Evolutionary conservation across 1,140 invertebrate species (phyloP).

Genomic region (Lysiphlebus fabarum): DNA sequence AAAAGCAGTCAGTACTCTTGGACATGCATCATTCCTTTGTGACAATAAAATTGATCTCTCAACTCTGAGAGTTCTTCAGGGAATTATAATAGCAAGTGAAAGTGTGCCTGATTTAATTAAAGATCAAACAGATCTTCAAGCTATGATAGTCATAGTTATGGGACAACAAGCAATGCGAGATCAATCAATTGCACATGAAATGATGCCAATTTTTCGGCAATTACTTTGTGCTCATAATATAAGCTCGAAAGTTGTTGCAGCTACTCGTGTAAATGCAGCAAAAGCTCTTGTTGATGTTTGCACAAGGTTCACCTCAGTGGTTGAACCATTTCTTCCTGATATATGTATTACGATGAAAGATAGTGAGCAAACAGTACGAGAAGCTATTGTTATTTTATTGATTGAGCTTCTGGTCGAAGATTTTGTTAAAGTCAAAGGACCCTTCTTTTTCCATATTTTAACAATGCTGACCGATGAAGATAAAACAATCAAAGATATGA

Average conservation of each 20-base stretch:
- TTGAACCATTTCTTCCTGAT: conserved; percentile 61
- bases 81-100: conserved; percentile 43
- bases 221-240: conserved; percentile 33
- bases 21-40: conserved; percentile 44
- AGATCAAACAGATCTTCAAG: conserved; percentile 35
- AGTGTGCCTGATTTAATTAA: conserved; percentile 31
- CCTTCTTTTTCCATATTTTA: conserved; percentile 63
- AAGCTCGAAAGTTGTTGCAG: conserved; percentile 32
- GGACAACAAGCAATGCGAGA: conserved; percentile 47
- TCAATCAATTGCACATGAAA: conserved; percentile 44
- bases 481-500: conserved; percentile 52
- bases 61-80: conserved; percentile 39
- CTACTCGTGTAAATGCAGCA: conserved; percentile 62
- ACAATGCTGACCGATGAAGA: conserved; percentile 56
- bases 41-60: conserved; percentile 34
- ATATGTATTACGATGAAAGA: conserved; percentile 65
- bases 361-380: conserved; percentile 54
- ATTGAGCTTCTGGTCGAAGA: conserved; percentile 65
- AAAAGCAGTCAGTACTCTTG: conserved; percentile 46
- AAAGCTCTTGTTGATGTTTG: conserved; percentile 64
- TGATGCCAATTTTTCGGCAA: conserved; percentile 45
- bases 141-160: conserved; percentile 38
- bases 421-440: conserved; percentile 64
- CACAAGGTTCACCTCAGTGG: conserved; percentile 61
- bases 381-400: conserved; percentile 61